Conservation (phyloP, 2,888 invertebrate species). For the Amitus sp. region DNA sequence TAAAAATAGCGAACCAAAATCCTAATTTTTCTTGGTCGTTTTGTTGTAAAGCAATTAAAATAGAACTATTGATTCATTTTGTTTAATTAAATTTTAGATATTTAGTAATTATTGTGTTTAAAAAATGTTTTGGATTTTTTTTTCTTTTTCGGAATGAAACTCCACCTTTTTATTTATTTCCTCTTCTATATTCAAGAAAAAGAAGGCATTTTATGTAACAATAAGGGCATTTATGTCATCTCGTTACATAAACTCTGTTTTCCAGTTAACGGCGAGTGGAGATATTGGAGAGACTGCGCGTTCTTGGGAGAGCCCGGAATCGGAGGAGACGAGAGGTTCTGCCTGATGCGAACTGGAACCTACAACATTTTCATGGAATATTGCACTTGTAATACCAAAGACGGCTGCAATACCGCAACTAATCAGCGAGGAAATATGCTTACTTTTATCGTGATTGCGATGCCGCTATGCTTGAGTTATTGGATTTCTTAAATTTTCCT, state of each 20-base stretch:
- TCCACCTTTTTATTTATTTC: slow-evolving; percentile 15
- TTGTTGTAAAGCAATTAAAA: no score
- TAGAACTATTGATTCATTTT: no score
- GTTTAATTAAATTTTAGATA: no score
- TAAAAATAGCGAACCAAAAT: no score
- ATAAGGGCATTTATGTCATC: no score
- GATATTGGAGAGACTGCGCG: slow-evolving; percentile 88
- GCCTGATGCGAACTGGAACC: slow-evolving; percentile 89
- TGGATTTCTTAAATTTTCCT: slow-evolving; percentile 15
- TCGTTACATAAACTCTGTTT: no score
- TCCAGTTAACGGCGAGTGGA: slow-evolving; percentile 88
- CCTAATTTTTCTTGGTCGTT: no score
- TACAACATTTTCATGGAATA: slow-evolving; percentile 95
- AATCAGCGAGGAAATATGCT: slow-evolving; percentile 37
- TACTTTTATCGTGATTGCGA: slow-evolving; percentile 4
- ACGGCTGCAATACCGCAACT: slow-evolving; percentile 84
- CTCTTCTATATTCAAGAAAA: no score
- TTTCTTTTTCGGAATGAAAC: no score
- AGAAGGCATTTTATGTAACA: no score
- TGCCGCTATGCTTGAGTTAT: slow-evolving; percentile 20
- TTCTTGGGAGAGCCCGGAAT: slow-evolving; percentile 92
- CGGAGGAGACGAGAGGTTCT: slow-evolving; percentile 88
- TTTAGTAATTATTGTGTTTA: no score
- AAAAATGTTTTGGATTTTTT: no score
- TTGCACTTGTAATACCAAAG: slow-evolving; percentile 92